phyloP scores from a whole-genome alignment of 2,797 vertebrate species.

The Hydrophis major region DNA sequence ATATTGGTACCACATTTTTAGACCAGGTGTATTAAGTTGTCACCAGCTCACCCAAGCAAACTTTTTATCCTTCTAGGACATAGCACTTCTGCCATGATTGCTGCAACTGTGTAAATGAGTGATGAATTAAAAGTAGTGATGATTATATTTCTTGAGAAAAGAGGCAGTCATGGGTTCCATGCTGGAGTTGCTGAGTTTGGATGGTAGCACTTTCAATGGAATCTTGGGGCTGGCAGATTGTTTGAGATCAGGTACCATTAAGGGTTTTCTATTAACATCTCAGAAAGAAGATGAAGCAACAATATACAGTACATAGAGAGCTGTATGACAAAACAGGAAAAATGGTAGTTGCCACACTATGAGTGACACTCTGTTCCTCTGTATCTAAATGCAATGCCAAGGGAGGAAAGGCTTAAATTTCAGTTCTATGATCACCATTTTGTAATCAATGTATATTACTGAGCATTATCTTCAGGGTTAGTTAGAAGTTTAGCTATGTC shows the following conservation, averaged over 20 bases:
- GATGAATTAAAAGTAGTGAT: background rate
- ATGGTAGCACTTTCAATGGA: background rate
- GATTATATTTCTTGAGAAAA: background rate
- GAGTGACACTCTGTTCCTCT: background rate
- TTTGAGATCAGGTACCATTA: background rate
- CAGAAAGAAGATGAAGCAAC: background rate
- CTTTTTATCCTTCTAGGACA: background rate
- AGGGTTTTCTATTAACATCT: background rate
- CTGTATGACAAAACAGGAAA: background rate
- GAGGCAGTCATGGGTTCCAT: background rate
- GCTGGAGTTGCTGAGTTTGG: background rate
- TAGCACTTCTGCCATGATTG: background rate
- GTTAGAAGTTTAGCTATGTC: background rate
- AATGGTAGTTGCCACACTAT: background rate
- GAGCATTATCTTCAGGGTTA: background rate
- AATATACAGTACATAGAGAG: background rate
- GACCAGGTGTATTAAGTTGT: background rate
- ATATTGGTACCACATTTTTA: background rate
- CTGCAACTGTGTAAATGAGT: background rate
- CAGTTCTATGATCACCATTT: background rate
- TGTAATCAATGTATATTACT: background rate
- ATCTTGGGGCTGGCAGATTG: background rate
- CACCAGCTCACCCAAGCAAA: background rate
- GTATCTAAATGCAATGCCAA: background rate
- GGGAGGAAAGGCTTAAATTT: background rate